These are phyloP conservation scores for Pipistrellus nathusii DNA, from an alignment of 2,797 vertebrate species.

Conservation along the genomic window DNA sequence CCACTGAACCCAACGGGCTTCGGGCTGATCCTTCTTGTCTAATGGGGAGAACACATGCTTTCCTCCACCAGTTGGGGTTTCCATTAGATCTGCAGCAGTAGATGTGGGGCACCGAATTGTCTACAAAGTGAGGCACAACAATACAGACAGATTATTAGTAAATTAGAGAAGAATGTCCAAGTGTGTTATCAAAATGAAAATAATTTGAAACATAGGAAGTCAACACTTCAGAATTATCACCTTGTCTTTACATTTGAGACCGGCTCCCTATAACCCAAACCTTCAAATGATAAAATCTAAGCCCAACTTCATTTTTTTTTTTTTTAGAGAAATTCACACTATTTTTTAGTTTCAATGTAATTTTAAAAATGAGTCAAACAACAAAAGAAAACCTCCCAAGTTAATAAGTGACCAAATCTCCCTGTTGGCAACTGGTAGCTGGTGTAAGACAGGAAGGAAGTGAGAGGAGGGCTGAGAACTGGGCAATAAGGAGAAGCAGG, in stretches of 20 bases:
- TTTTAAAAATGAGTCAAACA: conserved; percentile 34
- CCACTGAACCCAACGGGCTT: no score
- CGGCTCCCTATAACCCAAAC: background rate
- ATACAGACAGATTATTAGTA: background rate
- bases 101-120: background rate
- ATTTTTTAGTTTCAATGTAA: background rate
- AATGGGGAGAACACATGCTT: background rate
- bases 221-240: background rate
- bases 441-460: background rate
- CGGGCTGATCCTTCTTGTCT: background rate
- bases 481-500: background rate
- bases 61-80: background rate
- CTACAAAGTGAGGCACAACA: background rate
- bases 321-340: background rate
- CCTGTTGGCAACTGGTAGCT: background rate
- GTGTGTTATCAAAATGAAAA: background rate
- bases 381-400: background rate
- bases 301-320: background rate
- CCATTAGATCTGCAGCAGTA: background rate
- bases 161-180: background rate
- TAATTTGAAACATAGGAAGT: background rate
- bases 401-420: conserved; percentile 11
- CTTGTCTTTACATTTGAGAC: background rate
- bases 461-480: background rate
- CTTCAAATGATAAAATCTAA: conserved; percentile 26